Base-by-base conservation (phyloP, 2,113 vertebrate species). In the Cinclus cinclus region DNA sequence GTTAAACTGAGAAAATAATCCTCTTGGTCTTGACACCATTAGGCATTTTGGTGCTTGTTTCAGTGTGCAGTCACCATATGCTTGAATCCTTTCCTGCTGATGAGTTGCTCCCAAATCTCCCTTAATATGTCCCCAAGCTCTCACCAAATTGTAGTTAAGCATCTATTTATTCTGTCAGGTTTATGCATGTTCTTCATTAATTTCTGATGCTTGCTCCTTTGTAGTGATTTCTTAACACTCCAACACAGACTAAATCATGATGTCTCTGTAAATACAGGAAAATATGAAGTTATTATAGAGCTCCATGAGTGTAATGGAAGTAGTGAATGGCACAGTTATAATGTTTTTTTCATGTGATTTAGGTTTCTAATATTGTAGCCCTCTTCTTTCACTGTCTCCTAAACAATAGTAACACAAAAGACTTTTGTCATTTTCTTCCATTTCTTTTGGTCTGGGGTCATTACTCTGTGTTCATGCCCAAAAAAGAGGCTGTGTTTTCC, bases 161-260 rank as follows among this genome's bases (percentile, higher is more conserved):
- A 94, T 91, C 91, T 87, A 79, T 83, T 96, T 94, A 80, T 35
- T 59, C 78, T 94, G 59, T 60, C 63, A 63, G 39, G 31, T 91
- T 95, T 89, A 77, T 85, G 49, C 37, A 85, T 56, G 41, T 55
- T 91, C 55, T 85, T 94, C 74, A 80, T 94, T 90, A 88, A 68
- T 91, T 94, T 94, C 91, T 87, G 50, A 56, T 74, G 31, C n/a
- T 79, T 77, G 24, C 64, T 71, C 64, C 44, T 94, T 92, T 84
- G 35, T 41, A 80, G 56, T 83, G 78, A 77, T 95, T 95, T 87
- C 63, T 88, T 78, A 55, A 73, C 68, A 81, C 46, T 87, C n/a
- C 42, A 73, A 23, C 20, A 46, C 53, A 63, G 59, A 33, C 27
- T 79, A 79, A 85, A 84, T 87, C 39, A 44, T 46, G 31, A 42